A percentile compares a stretch with the other conserved stretches of the same genome.
Evolutionary conservation across 92 coral and sea anemone species (phyloP).

Genomic region (Phymanthus crucifer): DNA sequence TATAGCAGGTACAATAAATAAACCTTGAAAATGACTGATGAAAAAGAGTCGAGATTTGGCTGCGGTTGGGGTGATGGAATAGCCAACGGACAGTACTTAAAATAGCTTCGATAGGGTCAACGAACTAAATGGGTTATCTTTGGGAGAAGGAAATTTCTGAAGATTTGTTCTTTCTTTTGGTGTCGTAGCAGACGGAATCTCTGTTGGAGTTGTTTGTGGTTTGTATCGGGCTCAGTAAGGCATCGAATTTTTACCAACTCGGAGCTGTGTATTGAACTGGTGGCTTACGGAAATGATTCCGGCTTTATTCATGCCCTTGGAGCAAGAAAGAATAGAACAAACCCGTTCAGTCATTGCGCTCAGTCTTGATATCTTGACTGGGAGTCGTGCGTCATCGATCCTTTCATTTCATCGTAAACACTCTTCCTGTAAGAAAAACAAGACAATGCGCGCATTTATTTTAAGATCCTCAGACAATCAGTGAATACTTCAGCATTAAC

Average conservation of each 20-base stretch:
- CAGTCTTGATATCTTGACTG: neutral
- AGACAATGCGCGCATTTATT: neutral
- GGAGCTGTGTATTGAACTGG: neutral
- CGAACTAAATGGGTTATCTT: neutral
- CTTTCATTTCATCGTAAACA: neutral
- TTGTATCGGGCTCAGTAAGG: neutral
- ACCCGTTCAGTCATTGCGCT: neutral
- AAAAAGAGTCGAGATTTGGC: neutral
- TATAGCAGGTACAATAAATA: neutral
- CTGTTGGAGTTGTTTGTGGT: conserved; percentile 9
- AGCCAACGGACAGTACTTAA: neutral
- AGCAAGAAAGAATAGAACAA: neutral
- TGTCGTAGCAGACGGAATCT: neutral
- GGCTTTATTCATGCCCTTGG: neutral
- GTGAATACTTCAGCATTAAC: neutral
- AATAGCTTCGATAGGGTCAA: neutral
- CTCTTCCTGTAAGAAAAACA: neutral
- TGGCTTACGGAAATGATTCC: neutral
- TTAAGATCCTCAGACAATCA: neutral
- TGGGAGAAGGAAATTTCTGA: neutral
- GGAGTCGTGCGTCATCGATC: neutral
- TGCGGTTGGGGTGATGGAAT: neutral
- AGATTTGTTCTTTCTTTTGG: neutral
- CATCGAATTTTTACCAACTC: neutral
- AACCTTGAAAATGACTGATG: neutral